These are phyloP conservation scores for Drosophila setosimentum DNA, from an alignment of 2,888 invertebrate genomes.

Conservation along the genomic window DNA sequence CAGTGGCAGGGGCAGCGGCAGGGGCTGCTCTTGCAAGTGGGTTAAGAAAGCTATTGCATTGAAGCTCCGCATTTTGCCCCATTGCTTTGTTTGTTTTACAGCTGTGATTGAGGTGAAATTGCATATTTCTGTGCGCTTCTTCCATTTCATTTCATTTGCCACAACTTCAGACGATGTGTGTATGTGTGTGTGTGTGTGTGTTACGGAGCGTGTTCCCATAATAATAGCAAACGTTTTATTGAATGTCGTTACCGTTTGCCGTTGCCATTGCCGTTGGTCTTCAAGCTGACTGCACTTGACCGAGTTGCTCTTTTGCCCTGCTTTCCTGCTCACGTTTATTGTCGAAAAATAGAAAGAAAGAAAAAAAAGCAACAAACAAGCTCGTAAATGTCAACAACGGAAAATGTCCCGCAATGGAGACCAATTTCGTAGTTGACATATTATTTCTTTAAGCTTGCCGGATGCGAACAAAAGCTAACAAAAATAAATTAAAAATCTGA, in stretches of 20 bases:
- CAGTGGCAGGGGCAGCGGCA: not conserved
- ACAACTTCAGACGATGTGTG: conserved; percentile 23
- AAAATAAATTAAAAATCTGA: not conserved
- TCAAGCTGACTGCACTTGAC: conserved; percentile 56
- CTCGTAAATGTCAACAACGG: conserved; percentile 42
- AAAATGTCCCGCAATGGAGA: conserved; percentile 12
- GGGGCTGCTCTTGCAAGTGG: not conserved
- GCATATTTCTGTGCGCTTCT: conserved; percentile 77
- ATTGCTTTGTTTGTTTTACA: conserved; percentile 78
- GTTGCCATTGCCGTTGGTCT: conserved; percentile 18
- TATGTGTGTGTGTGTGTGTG: conserved; percentile 2
- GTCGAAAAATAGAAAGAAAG: conserved; percentile 1
- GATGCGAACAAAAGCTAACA: not conserved
- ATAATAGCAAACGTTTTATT: conserved; percentile 78
- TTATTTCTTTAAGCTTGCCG: conserved; percentile 19
- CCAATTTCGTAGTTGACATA: conserved; percentile 21
- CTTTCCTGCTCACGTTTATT: conserved; percentile 17
- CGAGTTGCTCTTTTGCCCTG: conserved; percentile 28
- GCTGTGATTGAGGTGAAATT: conserved; percentile 80
- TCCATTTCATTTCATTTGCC: conserved; percentile 64
- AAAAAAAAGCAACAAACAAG: not conserved
- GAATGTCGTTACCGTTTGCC: conserved; percentile 66
- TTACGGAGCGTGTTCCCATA: conserved; percentile 36
- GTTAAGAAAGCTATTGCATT: conserved; percentile 8
- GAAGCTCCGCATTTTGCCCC: conserved; percentile 41